phyloP scores from a whole-genome alignment of 2,113 vertebrate genomes.

The Microtus montanus region DNA sequence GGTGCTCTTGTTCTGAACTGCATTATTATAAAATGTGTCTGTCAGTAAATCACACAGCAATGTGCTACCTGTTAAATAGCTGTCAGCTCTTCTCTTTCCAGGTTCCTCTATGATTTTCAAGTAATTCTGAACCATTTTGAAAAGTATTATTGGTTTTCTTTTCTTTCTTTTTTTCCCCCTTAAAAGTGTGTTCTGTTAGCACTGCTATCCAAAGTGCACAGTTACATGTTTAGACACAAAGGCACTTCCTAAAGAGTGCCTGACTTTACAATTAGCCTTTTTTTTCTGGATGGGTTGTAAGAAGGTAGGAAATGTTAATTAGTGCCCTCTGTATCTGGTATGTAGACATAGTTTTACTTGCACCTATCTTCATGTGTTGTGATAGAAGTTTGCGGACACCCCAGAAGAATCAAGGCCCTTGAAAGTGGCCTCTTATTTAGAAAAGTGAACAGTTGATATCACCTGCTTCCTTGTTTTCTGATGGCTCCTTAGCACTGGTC shows the following conservation, averaged over 20 bases:
- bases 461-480: constrained; percentile 44
- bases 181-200: constrained; percentile 48
- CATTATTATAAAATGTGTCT: constrained; percentile 77
- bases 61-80: constrained; percentile 66
- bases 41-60: constrained; percentile 69
- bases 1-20: constrained; percentile 73
- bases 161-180: background rate
- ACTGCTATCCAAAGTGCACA: background rate
- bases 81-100: constrained; percentile 64
- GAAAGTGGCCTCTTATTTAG: constrained; percentile 21
- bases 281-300: background rate
- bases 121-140: constrained; percentile 71
- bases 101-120: constrained; percentile 58
- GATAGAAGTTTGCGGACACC: background rate
- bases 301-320: background rate
- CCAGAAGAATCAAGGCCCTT: background rate
- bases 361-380: background rate
- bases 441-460: constrained; percentile 18
- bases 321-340: background rate
- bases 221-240: constrained; percentile 53
- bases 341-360: constrained; percentile 5
- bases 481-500: constrained; percentile 86
- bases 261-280: constrained; percentile 21
- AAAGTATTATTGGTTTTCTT: constrained; percentile 60
- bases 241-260: constrained; percentile 45